Evolutionary conservation across 1,140 invertebrate genomes (phyloP).

Genomic region (Zaprionus lachaisei): DNA sequence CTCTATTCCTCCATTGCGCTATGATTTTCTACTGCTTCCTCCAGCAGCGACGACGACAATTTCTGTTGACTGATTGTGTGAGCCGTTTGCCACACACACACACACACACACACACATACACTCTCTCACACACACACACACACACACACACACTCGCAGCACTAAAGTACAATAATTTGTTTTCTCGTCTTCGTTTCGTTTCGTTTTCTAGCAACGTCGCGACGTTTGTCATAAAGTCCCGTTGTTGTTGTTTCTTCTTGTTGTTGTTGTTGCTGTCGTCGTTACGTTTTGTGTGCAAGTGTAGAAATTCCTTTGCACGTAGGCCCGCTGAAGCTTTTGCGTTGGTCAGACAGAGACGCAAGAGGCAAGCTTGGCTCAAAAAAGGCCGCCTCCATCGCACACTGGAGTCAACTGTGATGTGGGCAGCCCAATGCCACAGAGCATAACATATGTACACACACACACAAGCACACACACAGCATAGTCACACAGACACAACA

Average conservation of each 20-base stretch:
- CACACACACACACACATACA: constrained; percentile 42
- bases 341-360: constrained; percentile 15
- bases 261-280: constrained; percentile 20
- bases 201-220: constrained; percentile 72
- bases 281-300: constrained; percentile 71
- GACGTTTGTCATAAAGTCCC: constrained; percentile 78
- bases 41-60: constrained; percentile 45
- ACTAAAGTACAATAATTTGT: constrained; percentile 34
- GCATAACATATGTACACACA: constrained; percentile 11
- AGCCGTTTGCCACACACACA: constrained; percentile 35
- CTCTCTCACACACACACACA: constrained; percentile 32
- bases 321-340: constrained; percentile 65
- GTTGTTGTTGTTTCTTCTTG: constrained; percentile 65
- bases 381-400: constrained; percentile 35
- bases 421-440: constrained; percentile 61
- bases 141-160: constrained; percentile 35
- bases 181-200: constrained; percentile 66
- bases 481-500: constrained; percentile 7
- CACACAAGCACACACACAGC: not conserved
- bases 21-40: constrained; percentile 71
- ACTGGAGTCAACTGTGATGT: constrained; percentile 9
- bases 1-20: constrained; percentile 55
- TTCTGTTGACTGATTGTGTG: constrained; percentile 53
- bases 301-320: constrained; percentile 79
- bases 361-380: constrained; percentile 56